Conservation (phyloP, 2,113 vertebrate genomes). For the Beaufortia kweichowensis region DNA sequence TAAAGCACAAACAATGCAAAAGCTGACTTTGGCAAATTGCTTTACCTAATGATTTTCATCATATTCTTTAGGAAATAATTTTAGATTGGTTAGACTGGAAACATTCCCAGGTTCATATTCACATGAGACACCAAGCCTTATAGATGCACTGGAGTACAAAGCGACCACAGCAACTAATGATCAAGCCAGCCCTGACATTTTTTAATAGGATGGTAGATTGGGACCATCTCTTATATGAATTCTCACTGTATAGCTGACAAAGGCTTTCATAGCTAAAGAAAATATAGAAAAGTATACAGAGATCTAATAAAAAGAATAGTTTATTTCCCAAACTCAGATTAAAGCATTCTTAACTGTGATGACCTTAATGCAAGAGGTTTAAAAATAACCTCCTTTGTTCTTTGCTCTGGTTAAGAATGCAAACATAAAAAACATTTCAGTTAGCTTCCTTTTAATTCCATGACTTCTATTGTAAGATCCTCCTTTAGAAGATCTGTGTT, state of each 20-base stretch:
- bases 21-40: neutral
- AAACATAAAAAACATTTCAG: slow-evolving; percentile 1
- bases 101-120: neutral
- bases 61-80: neutral
- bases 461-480: neutral
- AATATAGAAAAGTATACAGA: slow-evolving; percentile 32
- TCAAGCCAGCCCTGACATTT: slow-evolving; percentile 54
- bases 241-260: slow-evolving; percentile 55
- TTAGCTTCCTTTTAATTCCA: neutral
- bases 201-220: slow-evolving; percentile 60
- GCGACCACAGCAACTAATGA: slow-evolving; percentile 63
- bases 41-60: neutral
- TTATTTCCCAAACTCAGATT: slow-evolving; percentile 64
- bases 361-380: slow-evolving; percentile 15
- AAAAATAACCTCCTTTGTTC: neutral
- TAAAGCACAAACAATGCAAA: no score
- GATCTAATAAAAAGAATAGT: slow-evolving; percentile 27
- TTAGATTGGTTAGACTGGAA: neutral
- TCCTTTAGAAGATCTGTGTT: neutral
- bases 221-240: slow-evolving; percentile 69
- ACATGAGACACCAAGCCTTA: neutral
- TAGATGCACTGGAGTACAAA: slow-evolving; percentile 9
- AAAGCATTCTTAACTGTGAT: slow-evolving; percentile 58
- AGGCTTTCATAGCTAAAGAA: slow-evolving; percentile 58
- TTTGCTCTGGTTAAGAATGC: slow-evolving; percentile 8